phyloP scores from a whole-genome alignment of 1,140 invertebrate species.

The Hypothenemus hampei region DNA sequence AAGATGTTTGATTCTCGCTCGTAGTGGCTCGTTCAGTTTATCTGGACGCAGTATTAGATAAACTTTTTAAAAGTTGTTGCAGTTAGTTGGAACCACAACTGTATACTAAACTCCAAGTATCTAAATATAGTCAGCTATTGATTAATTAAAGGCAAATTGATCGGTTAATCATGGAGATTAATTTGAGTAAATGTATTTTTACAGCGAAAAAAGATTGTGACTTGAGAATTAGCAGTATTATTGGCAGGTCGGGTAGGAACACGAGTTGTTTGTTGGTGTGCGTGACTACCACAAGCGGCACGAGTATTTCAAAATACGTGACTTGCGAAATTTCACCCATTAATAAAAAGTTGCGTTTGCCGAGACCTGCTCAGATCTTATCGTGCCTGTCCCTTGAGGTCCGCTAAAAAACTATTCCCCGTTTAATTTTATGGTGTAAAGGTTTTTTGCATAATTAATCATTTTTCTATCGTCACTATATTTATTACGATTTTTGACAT shows the following conservation, averaged over 20 bases:
- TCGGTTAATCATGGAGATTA: too few relatives aligned
- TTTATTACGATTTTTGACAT: too few relatives aligned
- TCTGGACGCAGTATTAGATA: too few relatives aligned
- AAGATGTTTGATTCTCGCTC: too few relatives aligned
- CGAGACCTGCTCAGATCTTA: conserved; percentile 15
- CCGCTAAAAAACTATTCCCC: conserved; percentile 9
- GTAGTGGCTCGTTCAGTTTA: too few relatives aligned
- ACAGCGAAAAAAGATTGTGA: conserved; percentile 3
- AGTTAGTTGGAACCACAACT: too few relatives aligned
- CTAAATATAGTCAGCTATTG: too few relatives aligned
- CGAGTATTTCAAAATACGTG: conserved; percentile 20
- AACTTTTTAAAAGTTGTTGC: too few relatives aligned
- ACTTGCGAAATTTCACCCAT: conserved; percentile 21
- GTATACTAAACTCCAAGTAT: too few relatives aligned
- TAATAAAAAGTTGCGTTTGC: conserved; percentile 20
- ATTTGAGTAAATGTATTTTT: too few relatives aligned
- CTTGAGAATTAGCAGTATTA: conserved; percentile 9
- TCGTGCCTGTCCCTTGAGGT: conserved; percentile 13
- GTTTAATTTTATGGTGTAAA: conserved; percentile 5
- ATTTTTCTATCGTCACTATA: conserved; percentile 8
- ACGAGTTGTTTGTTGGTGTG: conserved; percentile 1
- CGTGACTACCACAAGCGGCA: conserved; percentile 13
- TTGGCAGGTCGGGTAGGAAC: conserved; percentile 11
- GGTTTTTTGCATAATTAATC: conserved; percentile 12
- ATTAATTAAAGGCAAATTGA: too few relatives aligned